A percentile compares a stretch with the other conserved stretches of the same genome.
These are phyloP conservation scores for Garrulus glandarius DNA, from an alignment of 2,797 vertebrate species.

Conservation along the genomic window DNA sequence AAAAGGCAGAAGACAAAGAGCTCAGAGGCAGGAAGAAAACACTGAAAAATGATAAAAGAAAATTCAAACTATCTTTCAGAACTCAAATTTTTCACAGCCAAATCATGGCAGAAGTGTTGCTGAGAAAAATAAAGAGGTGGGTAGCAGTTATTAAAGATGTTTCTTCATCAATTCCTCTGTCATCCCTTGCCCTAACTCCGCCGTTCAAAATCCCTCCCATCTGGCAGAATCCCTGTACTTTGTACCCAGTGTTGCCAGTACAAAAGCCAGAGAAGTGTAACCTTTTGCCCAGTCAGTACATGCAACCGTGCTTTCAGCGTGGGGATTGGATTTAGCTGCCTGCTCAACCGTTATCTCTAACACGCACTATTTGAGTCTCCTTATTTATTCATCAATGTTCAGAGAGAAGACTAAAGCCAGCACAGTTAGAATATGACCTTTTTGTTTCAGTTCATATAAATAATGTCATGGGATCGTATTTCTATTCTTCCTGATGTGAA, in stretches of 20 bases:
- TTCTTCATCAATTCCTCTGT: background rate
- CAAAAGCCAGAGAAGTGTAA: background rate
- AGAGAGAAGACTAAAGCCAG: slow-evolving; percentile 7
- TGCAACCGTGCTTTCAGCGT: background rate
- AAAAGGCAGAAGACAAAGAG: background rate
- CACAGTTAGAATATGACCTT: background rate
- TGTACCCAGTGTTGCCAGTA: background rate
- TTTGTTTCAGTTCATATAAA: slow-evolving; percentile 4
- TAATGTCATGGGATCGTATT: background rate
- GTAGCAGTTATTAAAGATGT: background rate
- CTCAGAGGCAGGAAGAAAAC: background rate
- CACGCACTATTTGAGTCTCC: background rate
- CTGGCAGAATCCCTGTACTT: background rate
- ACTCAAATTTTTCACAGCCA: background rate
- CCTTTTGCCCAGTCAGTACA: background rate
- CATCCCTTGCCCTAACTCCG: background rate
- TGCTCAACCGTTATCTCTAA: background rate
- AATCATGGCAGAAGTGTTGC: background rate
- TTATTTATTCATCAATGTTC: slow-evolving; percentile 20
- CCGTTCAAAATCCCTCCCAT: background rate
- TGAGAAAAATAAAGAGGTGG: background rate
- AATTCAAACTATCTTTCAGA: background rate
- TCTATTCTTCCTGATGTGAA: background rate
- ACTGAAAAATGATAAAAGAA: background rate
- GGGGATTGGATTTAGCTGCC: background rate